Evolutionary conservation across 2,113 vertebrate genomes (phyloP), one percentile per base, ranked within the genome.

Genomic region (Hirundichthys speculiger): DNA sequence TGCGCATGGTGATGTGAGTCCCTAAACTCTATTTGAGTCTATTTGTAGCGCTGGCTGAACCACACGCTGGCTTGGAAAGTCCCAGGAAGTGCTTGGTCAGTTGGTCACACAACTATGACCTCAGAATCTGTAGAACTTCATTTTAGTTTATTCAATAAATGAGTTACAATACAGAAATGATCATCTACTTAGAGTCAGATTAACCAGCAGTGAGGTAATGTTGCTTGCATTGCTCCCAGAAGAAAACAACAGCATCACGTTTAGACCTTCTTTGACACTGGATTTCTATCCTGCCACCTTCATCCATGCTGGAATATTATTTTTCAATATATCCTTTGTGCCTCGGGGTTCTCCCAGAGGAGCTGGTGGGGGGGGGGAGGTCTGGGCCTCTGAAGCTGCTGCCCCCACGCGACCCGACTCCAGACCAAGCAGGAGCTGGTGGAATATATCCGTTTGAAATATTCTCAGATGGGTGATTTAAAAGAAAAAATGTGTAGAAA

Each of bases 11-110:
- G 50, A 21, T 72, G 43, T 64, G 25, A 67, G 42, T 72, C 72
- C n/a, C 40, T 15, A 3, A 49, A 62, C 58, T 67, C 59, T 63
- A 48, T 73, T 73, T 25, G 22, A 57, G 30, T 67, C 55, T 85
- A 86, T 86, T 91, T 80, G 13, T 46, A 72, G 81, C 61, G 52
- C 47, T 38, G 30, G 49, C 40, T 48, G 64, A 77, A 64, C 30
- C 43, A 50, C 64, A 75, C 51, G 50, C 69, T 73, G 15, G 56
- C 65, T 76, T 40, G 83, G 83, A 89, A 92, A 88, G 87, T 86
- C 82, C 83, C 83, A 69, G 61, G 57, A 69, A 83, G 51, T 77
- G 78, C 24, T 58, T 25, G 30, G 67, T 74, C 60, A 79, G 73
- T 77, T 58, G 66, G 47, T 74, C 56, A 63, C 27, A 70, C 70